A percentile compares a stretch with the other conserved stretches of the same genome.
Evolutionary conservation across 1,140 invertebrate species (phyloP).

Genomic region (Vanessa tameamea): DNA sequence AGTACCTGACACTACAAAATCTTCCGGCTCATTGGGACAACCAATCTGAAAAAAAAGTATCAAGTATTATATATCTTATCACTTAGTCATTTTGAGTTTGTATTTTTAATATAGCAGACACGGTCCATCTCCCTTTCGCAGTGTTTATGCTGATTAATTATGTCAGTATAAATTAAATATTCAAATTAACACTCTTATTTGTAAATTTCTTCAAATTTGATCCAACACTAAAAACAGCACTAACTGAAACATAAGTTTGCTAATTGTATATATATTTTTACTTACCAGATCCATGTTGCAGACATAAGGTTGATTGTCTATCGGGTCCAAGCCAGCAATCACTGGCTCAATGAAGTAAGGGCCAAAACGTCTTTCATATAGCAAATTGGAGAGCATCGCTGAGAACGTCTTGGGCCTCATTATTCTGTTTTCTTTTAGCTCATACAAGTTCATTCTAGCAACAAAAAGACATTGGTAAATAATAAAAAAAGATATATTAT

Average conservation of each 20-base stretch:
- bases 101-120: no score
- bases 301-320: conserved; percentile 94
- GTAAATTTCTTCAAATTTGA: no score
- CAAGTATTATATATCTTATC: no score
- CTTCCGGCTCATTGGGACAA: conserved; percentile 92
- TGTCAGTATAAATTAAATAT: no score
- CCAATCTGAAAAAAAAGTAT: conserved; percentile 82
- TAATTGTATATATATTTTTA: background rate
- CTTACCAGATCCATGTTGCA: conserved; percentile 95
- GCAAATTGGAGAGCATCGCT: conserved; percentile 96
- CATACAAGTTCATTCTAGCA: conserved; percentile 93
- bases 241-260: background rate
- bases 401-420: conserved; percentile 96
- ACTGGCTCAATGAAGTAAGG: conserved; percentile 99
- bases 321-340: conserved; percentile 95
- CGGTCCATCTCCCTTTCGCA: no score
- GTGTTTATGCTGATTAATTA: no score
- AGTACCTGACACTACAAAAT: conserved; percentile 98
- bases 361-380: conserved; percentile 98
- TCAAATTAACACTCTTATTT: no score
- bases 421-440: conserved; percentile 94
- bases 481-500: no score
- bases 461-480: background rate
- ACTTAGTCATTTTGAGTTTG: no score
- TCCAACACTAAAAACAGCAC: no score